Evolutionary conservation across 2,113 vertebrate species (phyloP).

Genomic region (Ranitomeya variabilis): DNA sequence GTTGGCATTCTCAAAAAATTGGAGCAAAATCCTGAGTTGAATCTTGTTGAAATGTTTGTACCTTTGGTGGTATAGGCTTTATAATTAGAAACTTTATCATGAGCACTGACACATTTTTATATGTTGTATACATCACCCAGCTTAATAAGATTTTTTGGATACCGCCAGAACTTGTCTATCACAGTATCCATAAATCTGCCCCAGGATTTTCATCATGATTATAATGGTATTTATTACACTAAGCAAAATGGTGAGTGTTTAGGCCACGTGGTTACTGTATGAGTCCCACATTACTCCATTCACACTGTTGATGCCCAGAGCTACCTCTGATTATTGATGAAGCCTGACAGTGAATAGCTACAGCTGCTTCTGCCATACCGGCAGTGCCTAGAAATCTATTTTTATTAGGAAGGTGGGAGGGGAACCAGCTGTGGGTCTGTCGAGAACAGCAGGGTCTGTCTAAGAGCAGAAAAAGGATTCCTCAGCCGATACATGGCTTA

Average conservation of each 20-base stretch:
- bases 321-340: slow-evolving; percentile 48
- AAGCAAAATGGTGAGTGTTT: neutral
- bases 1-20: neutral
- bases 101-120: neutral
- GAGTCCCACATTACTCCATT: neutral
- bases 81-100: neutral
- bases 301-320: slow-evolving; percentile 41
- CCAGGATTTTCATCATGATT: neutral
- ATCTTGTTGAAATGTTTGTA: neutral
- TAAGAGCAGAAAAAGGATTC: slow-evolving; percentile 52
- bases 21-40: neutral
- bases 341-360: slow-evolving; percentile 38
- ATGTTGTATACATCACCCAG: neutral
- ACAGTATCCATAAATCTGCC: neutral
- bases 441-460: slow-evolving; percentile 53
- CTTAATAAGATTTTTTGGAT: neutral
- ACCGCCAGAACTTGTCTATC: neutral
- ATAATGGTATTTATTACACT: neutral
- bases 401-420: slow-evolving; percentile 38
- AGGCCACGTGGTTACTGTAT: neutral
- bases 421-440: slow-evolving; percentile 55
- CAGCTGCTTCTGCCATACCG: slow-evolving; percentile 39
- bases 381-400: slow-evolving; percentile 46
- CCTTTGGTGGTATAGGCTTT: neutral
- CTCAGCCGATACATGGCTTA: slow-evolving; percentile 65